Evolutionary conservation across 2,888 invertebrate species (phyloP).

Genomic region (Geophilus truncorum): DNA sequence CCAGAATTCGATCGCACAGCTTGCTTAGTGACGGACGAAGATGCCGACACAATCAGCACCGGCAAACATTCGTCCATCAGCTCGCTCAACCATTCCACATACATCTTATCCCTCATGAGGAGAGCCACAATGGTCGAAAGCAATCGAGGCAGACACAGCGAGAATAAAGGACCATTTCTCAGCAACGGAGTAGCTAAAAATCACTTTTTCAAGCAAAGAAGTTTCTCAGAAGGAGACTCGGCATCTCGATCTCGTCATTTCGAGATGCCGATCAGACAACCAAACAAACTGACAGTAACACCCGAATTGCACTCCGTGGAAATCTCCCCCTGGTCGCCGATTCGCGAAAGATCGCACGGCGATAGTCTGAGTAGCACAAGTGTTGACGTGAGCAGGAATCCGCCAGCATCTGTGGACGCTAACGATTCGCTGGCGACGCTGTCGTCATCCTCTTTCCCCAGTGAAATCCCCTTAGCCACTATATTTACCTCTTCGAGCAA

Average conservation of each 20-base stretch:
- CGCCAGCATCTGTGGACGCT: background rate
- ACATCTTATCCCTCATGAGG: background rate
- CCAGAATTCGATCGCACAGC: background rate
- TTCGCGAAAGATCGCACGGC: background rate
- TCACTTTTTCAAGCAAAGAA: background rate
- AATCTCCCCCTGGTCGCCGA: background rate
- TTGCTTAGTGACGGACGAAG: background rate
- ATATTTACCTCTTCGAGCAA: background rate
- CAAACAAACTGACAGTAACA: background rate
- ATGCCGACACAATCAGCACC: background rate
- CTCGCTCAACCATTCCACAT: background rate
- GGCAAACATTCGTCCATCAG: background rate
- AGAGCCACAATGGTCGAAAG: background rate
- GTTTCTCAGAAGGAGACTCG: background rate
- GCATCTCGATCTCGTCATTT: background rate
- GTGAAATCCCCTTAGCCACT: conserved; percentile 10
- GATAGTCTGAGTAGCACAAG: background rate
- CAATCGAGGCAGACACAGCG: background rate
- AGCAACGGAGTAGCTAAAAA: background rate
- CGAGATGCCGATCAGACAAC: background rate
- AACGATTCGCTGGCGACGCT: background rate
- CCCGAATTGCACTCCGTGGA: background rate
- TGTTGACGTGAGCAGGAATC: background rate
- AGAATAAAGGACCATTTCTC: background rate
- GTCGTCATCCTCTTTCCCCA: background rate